These are phyloP conservation scores for Chelmon rostratus DNA, from an alignment of 2,797 vertebrate genomes.

Conservation along the genomic window DNA sequence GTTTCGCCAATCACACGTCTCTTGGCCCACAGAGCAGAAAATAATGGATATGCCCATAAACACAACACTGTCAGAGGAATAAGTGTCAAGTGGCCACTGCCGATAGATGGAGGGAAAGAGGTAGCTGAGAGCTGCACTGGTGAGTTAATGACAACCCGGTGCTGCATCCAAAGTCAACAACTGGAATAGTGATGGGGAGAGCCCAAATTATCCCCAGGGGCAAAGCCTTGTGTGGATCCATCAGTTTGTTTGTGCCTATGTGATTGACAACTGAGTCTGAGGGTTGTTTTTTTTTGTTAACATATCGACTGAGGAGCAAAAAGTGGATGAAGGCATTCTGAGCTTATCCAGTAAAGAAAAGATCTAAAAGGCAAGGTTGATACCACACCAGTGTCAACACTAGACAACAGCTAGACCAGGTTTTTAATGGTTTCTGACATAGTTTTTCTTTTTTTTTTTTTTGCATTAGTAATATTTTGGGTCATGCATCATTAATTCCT, in stretches of 20 bases:
- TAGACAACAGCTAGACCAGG: not conserved
- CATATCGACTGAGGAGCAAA: slow-evolving; percentile 58
- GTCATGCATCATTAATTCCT: not conserved
- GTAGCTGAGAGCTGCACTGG: slow-evolving; percentile 32
- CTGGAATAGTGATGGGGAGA: slow-evolving; percentile 40
- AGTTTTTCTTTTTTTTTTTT: not conserved
- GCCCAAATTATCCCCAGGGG: slow-evolving; percentile 38
- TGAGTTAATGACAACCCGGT: slow-evolving; percentile 55
- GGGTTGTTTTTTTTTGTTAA: slow-evolving; percentile 52
- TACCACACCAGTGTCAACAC: slow-evolving; percentile 18
- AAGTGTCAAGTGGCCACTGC: slow-evolving; percentile 62
- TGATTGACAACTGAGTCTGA: slow-evolving; percentile 41
- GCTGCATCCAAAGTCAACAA: slow-evolving; percentile 53
- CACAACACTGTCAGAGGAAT: slow-evolving; percentile 40
- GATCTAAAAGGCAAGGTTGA: slow-evolving; percentile 34
- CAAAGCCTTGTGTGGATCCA: not conserved
- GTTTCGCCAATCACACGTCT: not conserved
- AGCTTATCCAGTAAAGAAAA: slow-evolving; percentile 55
- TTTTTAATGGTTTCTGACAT: not conserved
- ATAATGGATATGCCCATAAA: slow-evolving; percentile 40
- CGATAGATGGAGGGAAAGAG: slow-evolving; percentile 44
- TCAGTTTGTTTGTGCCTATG: slow-evolving; percentile 3
- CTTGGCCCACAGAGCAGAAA: not conserved
- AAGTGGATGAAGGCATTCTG: slow-evolving; percentile 51
- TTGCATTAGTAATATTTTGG: too few species aligned